Conservation (phyloP, 2,113 vertebrate species). For the Dasyurus viverrinus region DNA sequence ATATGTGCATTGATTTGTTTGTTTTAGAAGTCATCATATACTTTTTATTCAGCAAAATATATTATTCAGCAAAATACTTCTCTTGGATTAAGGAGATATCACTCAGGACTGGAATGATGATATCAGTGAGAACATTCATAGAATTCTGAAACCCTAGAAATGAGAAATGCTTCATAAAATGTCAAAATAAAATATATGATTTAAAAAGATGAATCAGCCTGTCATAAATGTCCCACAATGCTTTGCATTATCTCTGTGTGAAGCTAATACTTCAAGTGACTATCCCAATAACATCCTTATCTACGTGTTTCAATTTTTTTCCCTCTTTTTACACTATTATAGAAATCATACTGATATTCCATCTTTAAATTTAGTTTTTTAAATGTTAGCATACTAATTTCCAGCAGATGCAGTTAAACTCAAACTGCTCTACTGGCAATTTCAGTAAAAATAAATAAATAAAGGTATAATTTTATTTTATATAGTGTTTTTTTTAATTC, state of each 20-base stretch:
- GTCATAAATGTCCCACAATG: constrained; percentile 70
- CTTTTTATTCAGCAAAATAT: background rate
- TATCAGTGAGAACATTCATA: constrained; percentile 66
- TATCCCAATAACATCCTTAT: constrained; percentile 54
- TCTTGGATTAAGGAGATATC: background rate
- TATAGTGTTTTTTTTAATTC: constrained; percentile 50
- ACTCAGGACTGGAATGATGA: background rate
- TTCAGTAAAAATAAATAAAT: constrained; percentile 28
- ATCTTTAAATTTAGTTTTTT: constrained; percentile 74
- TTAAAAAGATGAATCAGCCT: constrained; percentile 72
- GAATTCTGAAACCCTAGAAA: constrained; percentile 72
- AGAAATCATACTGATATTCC: constrained; percentile 67
- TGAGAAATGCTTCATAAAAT: constrained; percentile 75
- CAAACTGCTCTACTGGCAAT: constrained; percentile 71
- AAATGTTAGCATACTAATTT: constrained; percentile 70
- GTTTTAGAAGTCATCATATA: background rate
- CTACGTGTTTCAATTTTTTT: constrained; percentile 16
- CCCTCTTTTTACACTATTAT: constrained; percentile 45
- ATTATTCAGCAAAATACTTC: background rate
- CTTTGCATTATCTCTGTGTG: constrained; percentile 68
- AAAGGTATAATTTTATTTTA: constrained; percentile 67
- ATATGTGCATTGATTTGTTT: constrained; percentile 1
- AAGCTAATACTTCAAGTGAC: constrained; percentile 64
- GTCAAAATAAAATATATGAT: constrained; percentile 69
- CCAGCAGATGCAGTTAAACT: constrained; percentile 69